Evolutionary conservation across 2,888 invertebrate genomes (phyloP).

Genomic region (Drosophila subsilvestris): DNA sequence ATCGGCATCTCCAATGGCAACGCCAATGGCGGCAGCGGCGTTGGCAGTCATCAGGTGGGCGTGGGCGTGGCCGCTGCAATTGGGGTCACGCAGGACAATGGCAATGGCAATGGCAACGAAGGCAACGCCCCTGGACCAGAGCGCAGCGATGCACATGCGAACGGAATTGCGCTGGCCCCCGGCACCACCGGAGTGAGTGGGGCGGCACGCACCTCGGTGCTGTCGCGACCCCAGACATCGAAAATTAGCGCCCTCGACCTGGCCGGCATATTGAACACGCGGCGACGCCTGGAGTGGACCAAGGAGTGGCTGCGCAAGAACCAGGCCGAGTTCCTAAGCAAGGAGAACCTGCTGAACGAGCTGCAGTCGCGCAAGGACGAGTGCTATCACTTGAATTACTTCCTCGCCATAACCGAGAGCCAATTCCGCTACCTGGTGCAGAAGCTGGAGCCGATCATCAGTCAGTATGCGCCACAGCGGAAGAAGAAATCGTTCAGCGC

Average conservation of each 20-base stretch:
- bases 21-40: conserved; percentile 19
- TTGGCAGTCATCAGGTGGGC: conserved; percentile 47
- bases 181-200: conserved; percentile 50
- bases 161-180: conserved; percentile 27
- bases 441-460: conserved; percentile 81
- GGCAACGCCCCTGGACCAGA: conserved; percentile 63
- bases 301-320: conserved; percentile 83
- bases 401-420: conserved; percentile 82
- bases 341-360: conserved; percentile 81
- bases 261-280: conserved; percentile 81
- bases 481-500: conserved; percentile 83
- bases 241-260: conserved; percentile 79
- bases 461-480: conserved; percentile 82
- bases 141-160: conserved; percentile 33
- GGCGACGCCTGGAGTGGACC: conserved; percentile 82
- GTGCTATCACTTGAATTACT: conserved; percentile 82
- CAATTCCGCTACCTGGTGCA: conserved; percentile 82
- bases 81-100: conserved; percentile 74
- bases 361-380: conserved; percentile 82
- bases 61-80: conserved; percentile 54
- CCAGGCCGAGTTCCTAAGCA: conserved; percentile 81
- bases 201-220: conserved; percentile 68
- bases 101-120: conserved; percentile 58
- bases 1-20: conserved; percentile 17
- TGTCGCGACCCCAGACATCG: conserved; percentile 68